These are phyloP conservation scores for Sipha flava DNA, from an alignment of 1,140 invertebrate genomes.

Conservation along the genomic window DNA sequence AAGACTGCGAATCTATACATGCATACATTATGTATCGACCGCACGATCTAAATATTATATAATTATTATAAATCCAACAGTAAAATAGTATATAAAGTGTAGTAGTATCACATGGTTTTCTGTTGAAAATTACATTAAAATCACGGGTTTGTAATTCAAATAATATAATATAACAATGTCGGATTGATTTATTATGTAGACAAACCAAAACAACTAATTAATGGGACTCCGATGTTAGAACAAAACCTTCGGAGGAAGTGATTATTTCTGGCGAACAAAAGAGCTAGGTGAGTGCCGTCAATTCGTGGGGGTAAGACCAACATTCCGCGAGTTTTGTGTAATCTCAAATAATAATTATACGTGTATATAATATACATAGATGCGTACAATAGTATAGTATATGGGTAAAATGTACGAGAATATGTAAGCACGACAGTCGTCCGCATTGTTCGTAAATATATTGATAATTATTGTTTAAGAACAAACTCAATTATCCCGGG, in stretches of 20 bases:
- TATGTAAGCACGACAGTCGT: not conserved
- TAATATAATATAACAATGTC: not conserved
- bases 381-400: not conserved
- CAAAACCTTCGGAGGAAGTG: conserved; percentile 4
- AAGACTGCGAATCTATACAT: too few species aligned
- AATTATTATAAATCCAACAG: too few species aligned
- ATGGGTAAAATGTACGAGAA: too few species aligned
- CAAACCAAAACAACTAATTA: not conserved
- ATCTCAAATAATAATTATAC: not conserved
- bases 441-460: not conserved
- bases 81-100: too few species aligned
- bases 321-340: not conserved
- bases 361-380: not conserved
- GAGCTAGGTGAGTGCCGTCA: not conserved
- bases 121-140: not conserved
- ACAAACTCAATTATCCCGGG: not conserved
- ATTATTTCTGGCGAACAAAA: not conserved
- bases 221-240: not conserved
- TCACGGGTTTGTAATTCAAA: not conserved
- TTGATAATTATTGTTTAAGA: not conserved
- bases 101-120: not conserved
- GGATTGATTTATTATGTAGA: conserved; percentile 6
- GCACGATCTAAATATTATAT: too few species aligned
- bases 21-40: too few species aligned
- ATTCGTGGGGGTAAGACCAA: not conserved